These are phyloP conservation scores for Amblyopsis hoosieri DNA, from an alignment of 2,797 vertebrate species.

Conservation along the genomic window DNA sequence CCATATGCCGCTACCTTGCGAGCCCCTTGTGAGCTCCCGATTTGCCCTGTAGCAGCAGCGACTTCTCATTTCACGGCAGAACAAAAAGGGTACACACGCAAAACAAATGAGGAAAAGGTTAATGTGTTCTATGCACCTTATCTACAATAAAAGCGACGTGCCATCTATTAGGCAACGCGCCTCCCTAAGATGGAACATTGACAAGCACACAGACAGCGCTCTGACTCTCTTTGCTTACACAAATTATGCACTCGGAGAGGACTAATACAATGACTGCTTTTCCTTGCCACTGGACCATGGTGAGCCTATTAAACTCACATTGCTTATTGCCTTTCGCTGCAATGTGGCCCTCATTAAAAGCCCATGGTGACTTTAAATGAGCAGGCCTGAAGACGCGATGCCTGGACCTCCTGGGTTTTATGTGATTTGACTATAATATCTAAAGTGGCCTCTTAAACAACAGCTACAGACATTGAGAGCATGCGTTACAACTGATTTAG, in stretches of 20 bases:
- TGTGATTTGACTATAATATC: constrained; percentile 56
- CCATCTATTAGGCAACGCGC: constrained; percentile 18
- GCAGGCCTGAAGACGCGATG: constrained; percentile 50
- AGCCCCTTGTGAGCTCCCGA: constrained; percentile 43
- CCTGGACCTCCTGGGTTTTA: constrained; percentile 44
- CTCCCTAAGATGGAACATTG: constrained; percentile 34
- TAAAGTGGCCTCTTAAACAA: constrained; percentile 47
- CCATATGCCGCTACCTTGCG: constrained; percentile 42
- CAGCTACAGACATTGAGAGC: constrained; percentile 45
- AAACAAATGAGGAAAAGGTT: constrained; percentile 74
- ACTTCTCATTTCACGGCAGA: constrained; percentile 51
- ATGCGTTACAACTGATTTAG: constrained; percentile 49
- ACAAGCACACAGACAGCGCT: constrained; percentile 37
- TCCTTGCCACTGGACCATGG: constrained; percentile 61
- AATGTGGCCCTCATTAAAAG: constrained; percentile 60
- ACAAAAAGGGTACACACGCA: constrained; percentile 52
- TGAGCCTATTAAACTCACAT: constrained; percentile 70
- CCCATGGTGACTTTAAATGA: constrained; percentile 57
- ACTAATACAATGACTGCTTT: constrained; percentile 56
- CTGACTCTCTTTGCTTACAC: constrained; percentile 38
- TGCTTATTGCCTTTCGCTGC: constrained; percentile 42
- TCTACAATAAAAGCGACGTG: constrained; percentile 54
- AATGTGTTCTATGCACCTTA: constrained; percentile 70
- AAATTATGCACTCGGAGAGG: constrained; percentile 52
- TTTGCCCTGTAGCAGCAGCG: constrained; percentile 40